These are phyloP conservation scores for Linepithema humile DNA, from an alignment of 1,140 invertebrate species.

Conservation along the genomic window DNA sequence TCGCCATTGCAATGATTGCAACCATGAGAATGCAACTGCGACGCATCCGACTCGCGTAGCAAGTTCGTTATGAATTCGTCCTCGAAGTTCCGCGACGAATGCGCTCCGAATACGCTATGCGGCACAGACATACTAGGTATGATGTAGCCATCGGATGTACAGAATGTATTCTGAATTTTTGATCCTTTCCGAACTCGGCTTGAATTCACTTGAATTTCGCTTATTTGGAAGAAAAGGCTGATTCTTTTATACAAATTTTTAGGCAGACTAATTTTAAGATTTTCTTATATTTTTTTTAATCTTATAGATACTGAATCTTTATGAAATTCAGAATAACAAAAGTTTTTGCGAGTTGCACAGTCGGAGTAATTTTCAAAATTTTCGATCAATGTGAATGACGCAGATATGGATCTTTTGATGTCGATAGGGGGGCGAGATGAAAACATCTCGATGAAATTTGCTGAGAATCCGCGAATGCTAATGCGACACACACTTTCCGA, in stretches of 20 bases:
- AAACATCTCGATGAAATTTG: constrained; percentile 21
- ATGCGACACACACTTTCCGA: neutral
- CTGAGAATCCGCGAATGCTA: constrained; percentile 11
- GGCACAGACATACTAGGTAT: neutral
- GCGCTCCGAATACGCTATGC: neutral
- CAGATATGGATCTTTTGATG: neutral
- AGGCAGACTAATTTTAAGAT: neutral
- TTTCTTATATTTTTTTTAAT: neutral
- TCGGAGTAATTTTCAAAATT: neutral
- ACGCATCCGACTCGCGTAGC: neutral
- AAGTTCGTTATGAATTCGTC: constrained; percentile 37
- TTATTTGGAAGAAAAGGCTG: neutral
- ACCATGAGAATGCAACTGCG: neutral
- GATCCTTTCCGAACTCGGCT: neutral
- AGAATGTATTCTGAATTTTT: neutral
- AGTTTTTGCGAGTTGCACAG: neutral
- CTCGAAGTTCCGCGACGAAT: neutral
- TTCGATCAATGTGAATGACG: neutral
- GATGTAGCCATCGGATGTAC: neutral
- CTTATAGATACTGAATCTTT: neutral
- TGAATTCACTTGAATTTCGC: neutral
- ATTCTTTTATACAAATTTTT: neutral
- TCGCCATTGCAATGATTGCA: neutral
- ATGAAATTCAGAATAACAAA: neutral
- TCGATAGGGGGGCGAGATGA: neutral